These are phyloP conservation scores for Chaenodraco wilsoni DNA, from an alignment of 2,797 vertebrate genomes.

Conservation along the genomic window DNA sequence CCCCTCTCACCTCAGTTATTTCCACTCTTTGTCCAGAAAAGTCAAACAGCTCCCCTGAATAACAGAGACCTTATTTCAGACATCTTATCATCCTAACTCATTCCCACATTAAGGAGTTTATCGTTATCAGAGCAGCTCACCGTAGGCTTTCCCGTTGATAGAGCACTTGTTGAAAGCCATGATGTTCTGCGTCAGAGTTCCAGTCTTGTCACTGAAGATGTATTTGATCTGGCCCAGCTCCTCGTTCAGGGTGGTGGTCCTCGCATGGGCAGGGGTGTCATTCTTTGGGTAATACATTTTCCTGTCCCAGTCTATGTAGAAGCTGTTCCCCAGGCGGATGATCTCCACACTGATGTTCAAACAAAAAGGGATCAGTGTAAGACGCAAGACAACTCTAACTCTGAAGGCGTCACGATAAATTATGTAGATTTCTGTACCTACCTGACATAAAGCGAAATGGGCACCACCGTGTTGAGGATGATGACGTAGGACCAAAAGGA, in stretches of 20 bases:
- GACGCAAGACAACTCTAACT: background rate
- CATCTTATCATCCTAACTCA: too few species aligned
- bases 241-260: slow-evolving; percentile 94
- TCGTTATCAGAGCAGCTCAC: slow-evolving; percentile 65
- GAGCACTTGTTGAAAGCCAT: slow-evolving; percentile 95
- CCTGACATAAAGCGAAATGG: slow-evolving; percentile 98
- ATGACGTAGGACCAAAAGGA: slow-evolving; percentile 97
- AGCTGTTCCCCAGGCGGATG: slow-evolving; percentile 94
- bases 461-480: slow-evolving; percentile 95
- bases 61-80: slow-evolving; percentile 8
- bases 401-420: too few species aligned
- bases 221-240: slow-evolving; percentile 96
- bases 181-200: slow-evolving; percentile 96
- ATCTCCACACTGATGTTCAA: slow-evolving; percentile 88
- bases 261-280: slow-evolving; percentile 90
- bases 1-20: slow-evolving; percentile 85
- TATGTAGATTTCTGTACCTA: slow-evolving; percentile 41
- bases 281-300: slow-evolving; percentile 91
- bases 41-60: slow-evolving; percentile 85
- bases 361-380: background rate
- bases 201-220: slow-evolving; percentile 97
- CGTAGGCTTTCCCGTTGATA: slow-evolving; percentile 89
- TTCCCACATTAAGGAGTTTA: background rate
- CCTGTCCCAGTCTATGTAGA: slow-evolving; percentile 94
- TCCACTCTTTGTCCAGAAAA: slow-evolving; percentile 81